Evolutionary conservation across 2,113 vertebrate species (phyloP).

Genomic region (Alces alces): DNA sequence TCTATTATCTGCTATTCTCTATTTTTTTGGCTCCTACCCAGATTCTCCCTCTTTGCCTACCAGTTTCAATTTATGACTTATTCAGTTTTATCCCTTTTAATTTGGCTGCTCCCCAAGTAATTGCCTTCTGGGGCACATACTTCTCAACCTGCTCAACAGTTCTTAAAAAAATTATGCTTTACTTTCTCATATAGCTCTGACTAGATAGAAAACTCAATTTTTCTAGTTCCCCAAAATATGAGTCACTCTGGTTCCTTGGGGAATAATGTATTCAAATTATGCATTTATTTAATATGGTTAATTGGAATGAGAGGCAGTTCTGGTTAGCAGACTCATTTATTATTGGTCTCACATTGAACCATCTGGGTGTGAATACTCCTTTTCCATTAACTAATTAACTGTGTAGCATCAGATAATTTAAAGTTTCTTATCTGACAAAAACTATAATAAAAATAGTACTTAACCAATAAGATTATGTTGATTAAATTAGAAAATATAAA

Average conservation of each 20-base stretch:
- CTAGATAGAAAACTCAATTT: not conserved
- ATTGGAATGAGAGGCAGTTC: not conserved
- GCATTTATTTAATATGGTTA: not conserved
- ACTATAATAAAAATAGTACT: not conserved
- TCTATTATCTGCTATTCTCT: not conserved
- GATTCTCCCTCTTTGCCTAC: not conserved
- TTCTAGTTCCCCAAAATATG: not conserved
- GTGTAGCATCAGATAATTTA: not conserved
- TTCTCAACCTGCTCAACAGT: not conserved
- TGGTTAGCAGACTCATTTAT: not conserved
- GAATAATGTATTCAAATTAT: not conserved
- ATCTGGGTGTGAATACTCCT: not conserved
- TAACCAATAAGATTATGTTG: not conserved
- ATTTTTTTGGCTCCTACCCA: not conserved
- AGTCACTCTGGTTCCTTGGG: not conserved
- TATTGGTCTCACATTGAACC: not conserved
- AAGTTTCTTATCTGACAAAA: not conserved
- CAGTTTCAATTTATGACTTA: constrained; percentile 14
- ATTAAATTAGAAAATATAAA: not conserved
- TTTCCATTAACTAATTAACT: not conserved
- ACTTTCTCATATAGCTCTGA: not conserved
- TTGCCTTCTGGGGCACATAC: not conserved
- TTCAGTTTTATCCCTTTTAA: constrained; percentile 39
- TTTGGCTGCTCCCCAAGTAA: constrained; percentile 44
- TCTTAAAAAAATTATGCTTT: not conserved